phyloP scores from a whole-genome alignment of 2,113 vertebrate species.

The Cacatua alba region DNA sequence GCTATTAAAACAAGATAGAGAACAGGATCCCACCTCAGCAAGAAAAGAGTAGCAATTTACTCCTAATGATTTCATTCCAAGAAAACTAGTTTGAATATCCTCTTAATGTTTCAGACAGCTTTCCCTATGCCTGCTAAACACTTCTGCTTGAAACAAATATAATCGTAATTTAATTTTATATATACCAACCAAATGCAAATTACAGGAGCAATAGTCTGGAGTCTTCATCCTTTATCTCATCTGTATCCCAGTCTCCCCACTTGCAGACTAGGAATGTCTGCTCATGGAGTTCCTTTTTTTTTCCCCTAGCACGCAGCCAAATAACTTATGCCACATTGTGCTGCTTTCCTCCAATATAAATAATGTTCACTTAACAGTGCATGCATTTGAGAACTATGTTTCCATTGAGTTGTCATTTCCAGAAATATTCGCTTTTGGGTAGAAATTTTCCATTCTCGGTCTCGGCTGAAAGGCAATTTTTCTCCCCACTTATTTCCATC shows the following conservation, averaged over 20 bases:
- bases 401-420: slow-evolving; percentile 24
- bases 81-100: background rate
- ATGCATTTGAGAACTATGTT: background rate
- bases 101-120: slow-evolving; percentile 5
- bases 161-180: slow-evolving; percentile 3
- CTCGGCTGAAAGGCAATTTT: background rate
- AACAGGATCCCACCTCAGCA: background rate
- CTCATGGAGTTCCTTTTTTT: background rate
- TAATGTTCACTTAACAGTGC: slow-evolving; percentile 42
- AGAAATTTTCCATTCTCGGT: slow-evolving; percentile 26
- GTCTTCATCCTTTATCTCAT: background rate
- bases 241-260: slow-evolving; percentile 7
- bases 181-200: slow-evolving; percentile 55
- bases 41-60: background rate
- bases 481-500: slow-evolving; percentile 11
- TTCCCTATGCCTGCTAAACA: slow-evolving; percentile 29
- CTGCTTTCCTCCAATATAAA: slow-evolving; percentile 33
- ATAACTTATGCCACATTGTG: background rate
- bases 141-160: slow-evolving; percentile 28
- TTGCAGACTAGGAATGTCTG: background rate
- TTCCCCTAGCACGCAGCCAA: background rate
- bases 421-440: slow-evolving; percentile 38
- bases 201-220: slow-evolving; percentile 37
- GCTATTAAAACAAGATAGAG: background rate
- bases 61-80: slow-evolving; percentile 2